Evolutionary conservation across 2,888 invertebrate genomes (phyloP), one percentile per base, ranked within the genome.

Genomic region (Tetragnatha montana): DNA sequence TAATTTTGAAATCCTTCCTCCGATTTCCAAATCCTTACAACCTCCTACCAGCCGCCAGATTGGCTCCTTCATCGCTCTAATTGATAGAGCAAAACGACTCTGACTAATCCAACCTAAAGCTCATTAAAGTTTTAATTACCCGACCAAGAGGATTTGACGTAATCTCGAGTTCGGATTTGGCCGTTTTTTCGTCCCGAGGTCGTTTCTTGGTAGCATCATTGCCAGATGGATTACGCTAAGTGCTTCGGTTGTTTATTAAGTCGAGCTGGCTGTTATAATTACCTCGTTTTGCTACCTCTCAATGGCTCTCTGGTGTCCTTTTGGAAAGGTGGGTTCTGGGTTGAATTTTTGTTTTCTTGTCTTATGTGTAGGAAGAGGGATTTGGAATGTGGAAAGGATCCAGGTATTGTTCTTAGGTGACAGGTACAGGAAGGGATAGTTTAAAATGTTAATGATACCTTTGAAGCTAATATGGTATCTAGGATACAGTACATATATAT

Each of bases 51-150:
- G 47, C 60, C 71, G 22, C 89, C 89, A 89, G 75, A 85, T 89
- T 89, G 89, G 89, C 89, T 89, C 68, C 89, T 81, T 89, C 85
- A 89, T 75, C 85, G 78, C 81, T n/a, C 60, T 89, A 89, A 89
- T 89, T 89, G 89, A 89, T 85, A 86, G 69, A 76, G 49, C 68
- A 85, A 84, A 89, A 89, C 80, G 88, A 89, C 84, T 80, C 73
- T 81, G 50, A 49, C 73, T 89, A 89, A 89, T 85, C 89, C 89
- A 47, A 14, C 49, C 81, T 85, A 89, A 89, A 89, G 89, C 89
- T 73, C 89, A 89, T 85, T 89, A 85, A 86, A 89, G 89, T 89
- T 89, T 89, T 89, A 89, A 89, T 89, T 89, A 89, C 89, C 81
- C 85, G 78, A 89, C 81, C 85, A 85, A 70, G 73, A 81, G 85